Evolutionary conservation across 1,140 invertebrate genomes (phyloP).

Genomic region (Pentalonia nigronervosa): DNA sequence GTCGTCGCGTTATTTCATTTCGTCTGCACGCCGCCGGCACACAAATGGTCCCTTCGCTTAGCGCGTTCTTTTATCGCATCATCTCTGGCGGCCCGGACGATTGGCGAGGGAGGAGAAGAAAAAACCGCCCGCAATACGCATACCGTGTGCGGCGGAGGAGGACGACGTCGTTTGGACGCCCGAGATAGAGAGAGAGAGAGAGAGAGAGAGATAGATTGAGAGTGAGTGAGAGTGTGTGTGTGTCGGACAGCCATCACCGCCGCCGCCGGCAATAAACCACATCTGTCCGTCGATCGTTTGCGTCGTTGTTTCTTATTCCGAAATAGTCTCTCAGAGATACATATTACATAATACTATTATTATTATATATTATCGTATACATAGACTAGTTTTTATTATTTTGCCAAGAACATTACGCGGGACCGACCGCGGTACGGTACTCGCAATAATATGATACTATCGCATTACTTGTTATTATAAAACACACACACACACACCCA

Average conservation of each 20-base stretch:
- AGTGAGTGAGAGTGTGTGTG: not conserved
- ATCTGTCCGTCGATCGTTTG: slow-evolving; percentile 22
- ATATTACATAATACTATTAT: slow-evolving; percentile 10
- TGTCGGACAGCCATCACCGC: not conserved
- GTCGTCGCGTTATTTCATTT: slow-evolving; percentile 4
- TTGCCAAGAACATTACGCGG: not conserved
- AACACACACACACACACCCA: not conserved
- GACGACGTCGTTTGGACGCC: not conserved
- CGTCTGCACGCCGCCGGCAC: not conserved
- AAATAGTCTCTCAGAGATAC: not conserved
- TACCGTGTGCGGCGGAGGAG: not conserved
- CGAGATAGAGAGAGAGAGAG: too few species aligned
- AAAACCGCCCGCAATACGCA: not conserved
- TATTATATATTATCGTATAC: not conserved
- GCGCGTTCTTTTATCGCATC: not conserved
- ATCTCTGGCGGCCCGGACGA: not conserved
- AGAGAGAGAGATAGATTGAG: too few species aligned
- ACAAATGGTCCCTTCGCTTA: slow-evolving; percentile 22
- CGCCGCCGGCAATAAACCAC: slow-evolving; percentile 8
- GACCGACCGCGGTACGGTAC: not conserved
- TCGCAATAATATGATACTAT: not conserved
- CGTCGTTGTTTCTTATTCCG: not conserved
- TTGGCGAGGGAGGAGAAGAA: not conserved
- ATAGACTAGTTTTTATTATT: not conserved
- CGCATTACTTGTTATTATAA: not conserved